These are phyloP conservation scores for Acipenser ruthenus DNA, from an alignment of 2,797 vertebrate species.

Conservation along the genomic window DNA sequence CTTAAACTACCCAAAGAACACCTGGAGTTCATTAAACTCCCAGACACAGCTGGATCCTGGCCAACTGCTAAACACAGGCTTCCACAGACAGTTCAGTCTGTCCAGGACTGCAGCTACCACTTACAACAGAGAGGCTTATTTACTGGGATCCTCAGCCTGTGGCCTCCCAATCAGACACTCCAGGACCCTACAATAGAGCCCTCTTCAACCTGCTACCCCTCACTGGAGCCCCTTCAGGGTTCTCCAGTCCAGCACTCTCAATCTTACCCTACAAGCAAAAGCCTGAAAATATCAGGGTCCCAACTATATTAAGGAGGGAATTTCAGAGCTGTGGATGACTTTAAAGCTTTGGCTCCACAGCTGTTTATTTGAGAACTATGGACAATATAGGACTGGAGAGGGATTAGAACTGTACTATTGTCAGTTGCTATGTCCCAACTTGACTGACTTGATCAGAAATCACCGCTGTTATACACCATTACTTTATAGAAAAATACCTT, in stretches of 20 bases:
- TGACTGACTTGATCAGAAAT: no score
- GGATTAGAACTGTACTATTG: no score
- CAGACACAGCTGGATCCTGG: constrained; percentile 77
- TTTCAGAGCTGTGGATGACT: no score
- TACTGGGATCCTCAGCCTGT: constrained; percentile 44
- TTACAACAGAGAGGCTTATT: constrained; percentile 40
- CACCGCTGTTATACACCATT: no score
- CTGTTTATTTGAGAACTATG: no score
- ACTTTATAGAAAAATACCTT: no score
- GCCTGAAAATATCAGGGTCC: no score
- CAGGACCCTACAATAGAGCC: background rate
- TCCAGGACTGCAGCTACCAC: constrained; percentile 21
- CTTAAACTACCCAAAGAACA: constrained; percentile 73
- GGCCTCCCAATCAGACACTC: constrained; percentile 13
- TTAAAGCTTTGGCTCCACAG: no score
- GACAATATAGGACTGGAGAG: no score
- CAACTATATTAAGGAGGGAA: no score
- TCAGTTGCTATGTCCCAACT: no score
- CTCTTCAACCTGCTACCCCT: constrained; percentile 19
- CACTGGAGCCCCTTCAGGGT: constrained; percentile 32
- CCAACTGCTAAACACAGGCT: constrained; percentile 60
- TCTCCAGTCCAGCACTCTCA: constrained; percentile 38
- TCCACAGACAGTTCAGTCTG: constrained; percentile 10
- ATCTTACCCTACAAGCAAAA: constrained; percentile 48
- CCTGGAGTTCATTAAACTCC: constrained; percentile 87